Evolutionary conservation across 2,797 vertebrate species (phyloP).

Genomic region (Tiaroga cobitis): DNA sequence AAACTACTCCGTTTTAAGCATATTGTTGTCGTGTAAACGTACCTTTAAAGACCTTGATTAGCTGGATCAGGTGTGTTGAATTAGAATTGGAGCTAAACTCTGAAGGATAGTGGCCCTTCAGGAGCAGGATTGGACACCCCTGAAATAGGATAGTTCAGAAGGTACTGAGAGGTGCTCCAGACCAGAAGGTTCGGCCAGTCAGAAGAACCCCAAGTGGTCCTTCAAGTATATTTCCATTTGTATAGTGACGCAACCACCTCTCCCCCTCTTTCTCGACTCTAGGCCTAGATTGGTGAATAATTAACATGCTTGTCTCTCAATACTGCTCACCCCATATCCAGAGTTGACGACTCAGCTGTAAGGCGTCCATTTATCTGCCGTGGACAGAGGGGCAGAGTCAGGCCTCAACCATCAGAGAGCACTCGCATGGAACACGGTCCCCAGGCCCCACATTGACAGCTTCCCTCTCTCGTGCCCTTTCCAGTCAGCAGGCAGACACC

Average conservation of each 20-base stretch:
- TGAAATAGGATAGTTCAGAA: not conserved
- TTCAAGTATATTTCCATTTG: constrained; percentile 3
- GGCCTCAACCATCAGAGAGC: constrained; percentile 46
- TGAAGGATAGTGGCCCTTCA: not conserved
- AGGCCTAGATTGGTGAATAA: constrained; percentile 68
- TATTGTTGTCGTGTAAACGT: too few species aligned
- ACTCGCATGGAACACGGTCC: constrained; percentile 33
- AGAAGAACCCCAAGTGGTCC: not conserved
- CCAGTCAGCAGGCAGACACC: constrained; percentile 59
- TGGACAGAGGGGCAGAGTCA: constrained; percentile 59
- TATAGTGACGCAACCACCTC: constrained; percentile 12
- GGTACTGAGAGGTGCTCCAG: not conserved
- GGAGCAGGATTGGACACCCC: not conserved
- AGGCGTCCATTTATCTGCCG: constrained; percentile 70
- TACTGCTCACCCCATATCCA: constrained; percentile 34
- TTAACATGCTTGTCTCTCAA: constrained; percentile 44
- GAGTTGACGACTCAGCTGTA: constrained; percentile 70
- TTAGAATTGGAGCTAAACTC: not conserved
- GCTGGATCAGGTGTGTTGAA: not conserved
- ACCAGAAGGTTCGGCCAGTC: not conserved
- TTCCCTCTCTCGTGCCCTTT: constrained; percentile 67
- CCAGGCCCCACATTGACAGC: constrained; percentile 63
- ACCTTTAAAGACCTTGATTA: not conserved
- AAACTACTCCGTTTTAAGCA: too few species aligned
- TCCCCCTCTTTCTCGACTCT: not conserved